Evolutionary conservation across 2,113 vertebrate genomes (phyloP).

Genomic region (Ictidomys tridecemlineatus): DNA sequence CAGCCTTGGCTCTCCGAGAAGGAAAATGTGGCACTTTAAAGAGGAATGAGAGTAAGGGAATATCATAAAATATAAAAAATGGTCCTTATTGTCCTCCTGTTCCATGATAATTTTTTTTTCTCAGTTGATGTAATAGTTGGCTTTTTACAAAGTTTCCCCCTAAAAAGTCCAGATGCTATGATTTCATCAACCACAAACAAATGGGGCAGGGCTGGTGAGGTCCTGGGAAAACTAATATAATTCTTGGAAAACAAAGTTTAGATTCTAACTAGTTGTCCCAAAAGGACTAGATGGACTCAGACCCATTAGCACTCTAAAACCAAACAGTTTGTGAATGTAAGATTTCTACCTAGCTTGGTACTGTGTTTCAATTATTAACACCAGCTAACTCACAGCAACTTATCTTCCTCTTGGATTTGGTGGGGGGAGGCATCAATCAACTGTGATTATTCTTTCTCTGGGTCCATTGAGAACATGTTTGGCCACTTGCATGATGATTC

Average conservation of each 20-base stretch:
- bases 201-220: constrained; percentile 74
- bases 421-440: constrained; percentile 67
- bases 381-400: constrained; percentile 67
- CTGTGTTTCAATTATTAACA: constrained; percentile 71
- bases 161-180: constrained; percentile 81
- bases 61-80: constrained; percentile 59
- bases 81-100: constrained; percentile 57
- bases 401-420: constrained; percentile 67
- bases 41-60: constrained; percentile 50
- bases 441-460: constrained; percentile 51
- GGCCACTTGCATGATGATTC: constrained; percentile 64
- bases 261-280: constrained; percentile 56
- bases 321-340: constrained; percentile 56
- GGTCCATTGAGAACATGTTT: constrained; percentile 66
- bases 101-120: constrained; percentile 69
- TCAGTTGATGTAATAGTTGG: constrained; percentile 78
- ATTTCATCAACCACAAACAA: constrained; percentile 84
- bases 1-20: constrained; percentile 33
- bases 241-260: constrained; percentile 74
- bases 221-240: constrained; percentile 72
- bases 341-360: constrained; percentile 38
- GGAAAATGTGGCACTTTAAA: constrained; percentile 51
- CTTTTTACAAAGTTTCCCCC: constrained; percentile 69
- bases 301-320: constrained; percentile 61
- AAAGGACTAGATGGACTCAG: constrained; percentile 26